Base-by-base conservation (phyloP, 2,888 invertebrate genomes). In the Leptinotarsa juncta region DNA sequence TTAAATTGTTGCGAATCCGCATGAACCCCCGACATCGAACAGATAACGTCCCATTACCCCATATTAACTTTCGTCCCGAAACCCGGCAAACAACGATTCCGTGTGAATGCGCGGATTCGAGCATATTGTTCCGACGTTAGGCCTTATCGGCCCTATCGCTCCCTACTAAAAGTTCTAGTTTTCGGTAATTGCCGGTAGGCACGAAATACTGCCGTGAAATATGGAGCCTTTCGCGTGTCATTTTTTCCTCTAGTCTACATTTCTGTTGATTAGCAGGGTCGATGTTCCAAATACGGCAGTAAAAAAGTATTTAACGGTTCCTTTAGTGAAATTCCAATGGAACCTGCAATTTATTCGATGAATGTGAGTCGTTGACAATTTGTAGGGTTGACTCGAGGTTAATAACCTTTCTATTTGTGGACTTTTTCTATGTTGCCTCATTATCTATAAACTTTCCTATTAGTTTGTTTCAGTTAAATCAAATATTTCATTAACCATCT, bases 1-100 rank as follows among this genome's bases (percentile, higher is more conserved):
- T 23, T 32, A 62, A 62, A 42, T 62, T 42, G 10, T 42, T n/a
- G 42, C 26, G 26, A 62, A 62, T 62, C 42, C 42, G 7, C 15
- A 62, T 15, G 50, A 49, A 70, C n/a, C 62, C 50, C 60, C 60
- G 14, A 62, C 57, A 57, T 57, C 62, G 62, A 23, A 60, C 60
- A 70, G 70, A 70, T 70, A 62, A 62, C 60, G 55, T 60, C 70
- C 57, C 51, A 51, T 70, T 62, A 62, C 32, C 70, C 70, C 70
- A 60, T 70, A 62, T 70, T 70, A 70, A 49, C 70, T 70, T 70
- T 70, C 20, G 57, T 18, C 49, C 50, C 70, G 48, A 23, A 71
- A 48, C 66, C 66, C 20, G 15, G 26, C 71, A 48, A 66, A 62
- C 62, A 32, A n/a, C 18, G 57, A 14, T 57, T 57, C 20, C 23